These are phyloP conservation scores for Rhabdomys dilectus DNA, from an alignment of 2,113 vertebrate genomes.

Conservation along the genomic window DNA sequence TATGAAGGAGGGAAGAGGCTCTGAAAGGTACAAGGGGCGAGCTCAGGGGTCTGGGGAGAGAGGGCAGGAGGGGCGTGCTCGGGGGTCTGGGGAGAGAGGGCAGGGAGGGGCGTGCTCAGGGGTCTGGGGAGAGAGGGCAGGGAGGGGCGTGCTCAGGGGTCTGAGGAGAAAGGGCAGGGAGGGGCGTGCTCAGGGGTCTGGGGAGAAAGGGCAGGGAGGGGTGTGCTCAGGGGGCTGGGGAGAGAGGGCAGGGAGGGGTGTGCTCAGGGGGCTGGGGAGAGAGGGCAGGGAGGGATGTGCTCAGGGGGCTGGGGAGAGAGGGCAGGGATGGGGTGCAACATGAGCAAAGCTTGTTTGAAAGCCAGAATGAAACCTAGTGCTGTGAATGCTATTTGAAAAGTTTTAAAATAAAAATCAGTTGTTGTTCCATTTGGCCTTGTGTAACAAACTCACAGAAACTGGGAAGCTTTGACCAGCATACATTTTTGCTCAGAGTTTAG, in stretches of 20 bases:
- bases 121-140: too few relatives aligned
- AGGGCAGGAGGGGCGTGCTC: too few relatives aligned
- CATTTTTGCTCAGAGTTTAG: neutral
- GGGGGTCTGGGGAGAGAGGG: too few relatives aligned
- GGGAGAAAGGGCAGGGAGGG: neutral
- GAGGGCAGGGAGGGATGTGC: too few relatives aligned
- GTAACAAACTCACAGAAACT: neutral
- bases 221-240: neutral
- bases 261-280: too few relatives aligned
- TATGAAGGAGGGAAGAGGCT: neutral
- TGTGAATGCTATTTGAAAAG: neutral
- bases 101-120: too few relatives aligned
- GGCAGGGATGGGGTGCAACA: neutral
- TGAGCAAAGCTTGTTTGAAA: neutral
- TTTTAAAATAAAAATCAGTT: neutral
- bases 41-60: neutral
- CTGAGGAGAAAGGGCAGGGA: neutral
- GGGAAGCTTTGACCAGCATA: neutral
- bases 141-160: neutral
- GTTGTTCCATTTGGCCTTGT: neutral
- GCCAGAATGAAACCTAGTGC: neutral
- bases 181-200: neutral
- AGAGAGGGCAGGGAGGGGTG: neutral
- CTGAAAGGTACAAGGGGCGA: neutral
- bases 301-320: too few relatives aligned